Conservation (phyloP, 2,113 vertebrate species). For the Chionomys nivalis region DNA sequence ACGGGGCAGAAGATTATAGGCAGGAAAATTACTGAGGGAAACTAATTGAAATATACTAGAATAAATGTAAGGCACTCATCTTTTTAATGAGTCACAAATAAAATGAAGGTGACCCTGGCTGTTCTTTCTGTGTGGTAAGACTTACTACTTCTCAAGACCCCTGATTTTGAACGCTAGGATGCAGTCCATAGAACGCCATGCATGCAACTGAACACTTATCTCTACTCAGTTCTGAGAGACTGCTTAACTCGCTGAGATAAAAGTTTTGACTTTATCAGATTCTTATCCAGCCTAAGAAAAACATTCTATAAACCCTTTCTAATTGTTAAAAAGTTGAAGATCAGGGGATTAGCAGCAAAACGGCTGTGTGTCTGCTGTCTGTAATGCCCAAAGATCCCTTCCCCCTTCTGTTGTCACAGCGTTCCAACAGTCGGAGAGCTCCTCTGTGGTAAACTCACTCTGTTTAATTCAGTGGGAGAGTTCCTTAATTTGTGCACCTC, state of each 20-base stretch:
- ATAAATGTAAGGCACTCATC: not conserved
- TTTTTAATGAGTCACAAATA: not conserved
- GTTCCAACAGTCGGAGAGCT: conserved; percentile 80
- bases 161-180: not conserved
- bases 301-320: conserved; percentile 63
- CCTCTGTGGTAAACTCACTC: conserved; percentile 78
- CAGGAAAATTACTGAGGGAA: not conserved
- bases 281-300: conserved; percentile 55
- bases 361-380: conserved; percentile 63
- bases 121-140: not conserved
- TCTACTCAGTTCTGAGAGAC: not conserved
- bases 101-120: not conserved
- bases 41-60: not conserved
- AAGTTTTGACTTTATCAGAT: conserved; percentile 52
- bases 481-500: conserved; percentile 82
- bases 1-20: not conserved
- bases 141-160: not conserved
- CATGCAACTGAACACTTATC: not conserved
- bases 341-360: conserved; percentile 67
- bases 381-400: conserved; percentile 69
- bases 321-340: conserved; percentile 73
- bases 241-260: not conserved
- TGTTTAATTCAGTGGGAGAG: conserved; percentile 81
- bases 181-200: not conserved
- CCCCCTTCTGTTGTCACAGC: conserved; percentile 71